Conservation (phyloP, 2,113 vertebrate species). For the Pelvicachromis taeniatus region DNA sequence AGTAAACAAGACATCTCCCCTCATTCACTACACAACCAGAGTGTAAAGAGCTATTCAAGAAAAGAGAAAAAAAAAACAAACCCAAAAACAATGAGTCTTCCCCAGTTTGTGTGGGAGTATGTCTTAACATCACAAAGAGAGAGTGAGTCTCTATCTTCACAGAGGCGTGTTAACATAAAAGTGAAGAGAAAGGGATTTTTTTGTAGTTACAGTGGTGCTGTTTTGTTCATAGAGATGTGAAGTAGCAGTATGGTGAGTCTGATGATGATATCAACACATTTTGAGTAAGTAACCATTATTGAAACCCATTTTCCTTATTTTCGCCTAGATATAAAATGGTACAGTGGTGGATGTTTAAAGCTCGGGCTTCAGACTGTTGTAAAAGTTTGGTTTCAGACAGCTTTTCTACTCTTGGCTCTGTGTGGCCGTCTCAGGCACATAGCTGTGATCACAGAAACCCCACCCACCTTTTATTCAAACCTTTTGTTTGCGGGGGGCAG, state of each 20-base stretch:
- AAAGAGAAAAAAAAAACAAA: slow-evolving; percentile 14
- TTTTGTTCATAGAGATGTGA: not conserved
- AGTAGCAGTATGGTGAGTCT: not conserved
- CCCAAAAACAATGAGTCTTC: slow-evolving; percentile 13
- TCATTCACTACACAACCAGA: not conserved
- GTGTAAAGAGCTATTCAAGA: slow-evolving; percentile 2
- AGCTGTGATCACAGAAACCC: fast-evolving
- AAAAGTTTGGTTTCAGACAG: not conserved
- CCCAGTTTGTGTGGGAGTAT: slow-evolving; percentile 16
- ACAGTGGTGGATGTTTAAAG: not conserved
- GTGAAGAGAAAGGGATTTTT: not conserved
- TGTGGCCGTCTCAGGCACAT: not conserved
- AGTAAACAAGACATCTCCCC: slow-evolving; percentile 36
- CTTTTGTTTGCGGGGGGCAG: not conserved
- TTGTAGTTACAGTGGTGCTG: not conserved
- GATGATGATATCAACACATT: not conserved
- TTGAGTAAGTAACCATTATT: not conserved
- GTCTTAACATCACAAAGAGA: slow-evolving; percentile 29
- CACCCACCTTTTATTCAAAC: not conserved
- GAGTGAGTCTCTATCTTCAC: slow-evolving; percentile 17
- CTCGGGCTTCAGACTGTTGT: not conserved
- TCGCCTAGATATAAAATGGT: not conserved
- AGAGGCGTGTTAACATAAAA: not conserved
- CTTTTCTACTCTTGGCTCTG: not conserved
- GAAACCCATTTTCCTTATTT: not conserved